phyloP scores from a whole-genome alignment of 2,888 invertebrate species.

The Temnothorax unifasciatus region DNA sequence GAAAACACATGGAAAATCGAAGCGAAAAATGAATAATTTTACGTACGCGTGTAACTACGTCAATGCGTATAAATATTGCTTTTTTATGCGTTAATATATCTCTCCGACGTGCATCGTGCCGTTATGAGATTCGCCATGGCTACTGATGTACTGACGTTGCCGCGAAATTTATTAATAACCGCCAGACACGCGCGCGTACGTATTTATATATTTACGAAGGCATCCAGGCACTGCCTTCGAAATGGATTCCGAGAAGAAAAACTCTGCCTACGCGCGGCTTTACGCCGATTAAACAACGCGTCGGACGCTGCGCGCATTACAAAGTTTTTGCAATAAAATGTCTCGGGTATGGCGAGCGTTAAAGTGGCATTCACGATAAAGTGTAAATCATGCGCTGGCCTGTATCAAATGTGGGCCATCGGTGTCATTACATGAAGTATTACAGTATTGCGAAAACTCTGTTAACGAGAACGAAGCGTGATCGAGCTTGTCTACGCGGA shows the following conservation, averaged over 20 bases:
- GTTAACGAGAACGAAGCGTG: slow-evolving; percentile 28
- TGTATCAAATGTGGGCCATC: slow-evolving; percentile 26
- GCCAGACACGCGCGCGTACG: slow-evolving; percentile 47
- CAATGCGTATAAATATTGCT: slow-evolving; percentile 32
- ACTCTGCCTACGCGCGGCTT: slow-evolving; percentile 50
- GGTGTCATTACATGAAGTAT: not conserved
- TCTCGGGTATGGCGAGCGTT: slow-evolving; percentile 7
- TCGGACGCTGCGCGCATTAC: slow-evolving; percentile 18
- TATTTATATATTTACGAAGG: slow-evolving; percentile 61
- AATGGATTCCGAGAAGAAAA: slow-evolving; percentile 64
- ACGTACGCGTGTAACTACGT: not conserved
- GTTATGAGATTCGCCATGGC: slow-evolving; percentile 21
- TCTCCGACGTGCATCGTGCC: slow-evolving; percentile 11
- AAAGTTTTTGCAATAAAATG: slow-evolving; percentile 42
- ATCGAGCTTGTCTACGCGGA: slow-evolving; percentile 43
- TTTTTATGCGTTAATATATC: slow-evolving; percentile 25
- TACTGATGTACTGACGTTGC: slow-evolving; percentile 39
- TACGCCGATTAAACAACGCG: slow-evolving; percentile 22
- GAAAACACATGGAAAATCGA: too few relatives aligned
- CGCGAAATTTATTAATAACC: slow-evolving; percentile 73
- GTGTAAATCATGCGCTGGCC: slow-evolving; percentile 16
- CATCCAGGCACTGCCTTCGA: slow-evolving; percentile 51
- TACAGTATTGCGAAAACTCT: slow-evolving; percentile 29
- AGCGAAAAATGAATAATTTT: not conserved
- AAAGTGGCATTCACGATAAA: slow-evolving; percentile 3